Evolutionary conservation across 2,888 invertebrate species (phyloP).

Genomic region (Rhamnusium bicolor): DNA sequence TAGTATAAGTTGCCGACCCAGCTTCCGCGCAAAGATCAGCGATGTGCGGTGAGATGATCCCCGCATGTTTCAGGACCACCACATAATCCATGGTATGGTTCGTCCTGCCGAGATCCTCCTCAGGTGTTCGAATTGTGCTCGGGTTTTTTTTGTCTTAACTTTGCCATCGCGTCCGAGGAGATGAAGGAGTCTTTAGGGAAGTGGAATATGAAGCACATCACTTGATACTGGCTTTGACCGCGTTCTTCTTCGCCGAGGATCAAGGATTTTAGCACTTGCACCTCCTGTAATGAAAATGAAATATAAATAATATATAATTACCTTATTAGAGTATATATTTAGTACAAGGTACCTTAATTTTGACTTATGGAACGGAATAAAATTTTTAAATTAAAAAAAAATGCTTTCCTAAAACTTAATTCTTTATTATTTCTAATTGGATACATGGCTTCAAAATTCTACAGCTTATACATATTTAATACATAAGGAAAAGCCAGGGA

Average conservation of each 20-base stretch:
- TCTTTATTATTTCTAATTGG: no score
- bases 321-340: no score
- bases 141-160: constrained; percentile 86
- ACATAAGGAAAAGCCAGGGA: no score
- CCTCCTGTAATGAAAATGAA: constrained; percentile 80
- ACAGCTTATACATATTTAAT: no score
- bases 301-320: no score
- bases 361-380: no score
- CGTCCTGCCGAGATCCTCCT: constrained; percentile 90
- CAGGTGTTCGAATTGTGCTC: constrained; percentile 80
- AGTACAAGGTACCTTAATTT: no score
- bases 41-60: constrained; percentile 83
- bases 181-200: constrained; percentile 95
- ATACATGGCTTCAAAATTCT: no score
- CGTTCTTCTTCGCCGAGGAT: constrained; percentile 94
- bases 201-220: constrained; percentile 92
- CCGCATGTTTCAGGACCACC: constrained; percentile 80
- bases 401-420: no score
- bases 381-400: no score
- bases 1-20: constrained; percentile 82
- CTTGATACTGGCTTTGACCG: constrained; percentile 90
- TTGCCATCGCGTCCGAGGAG: constrained; percentile 97
- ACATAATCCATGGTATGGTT: constrained; percentile 89
- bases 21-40: constrained; percentile 86
- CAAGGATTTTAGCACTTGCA: constrained; percentile 90